Evolutionary conservation across 2,888 invertebrate genomes (phyloP).

Genomic region (Rhogogaster chlorosoma): DNA sequence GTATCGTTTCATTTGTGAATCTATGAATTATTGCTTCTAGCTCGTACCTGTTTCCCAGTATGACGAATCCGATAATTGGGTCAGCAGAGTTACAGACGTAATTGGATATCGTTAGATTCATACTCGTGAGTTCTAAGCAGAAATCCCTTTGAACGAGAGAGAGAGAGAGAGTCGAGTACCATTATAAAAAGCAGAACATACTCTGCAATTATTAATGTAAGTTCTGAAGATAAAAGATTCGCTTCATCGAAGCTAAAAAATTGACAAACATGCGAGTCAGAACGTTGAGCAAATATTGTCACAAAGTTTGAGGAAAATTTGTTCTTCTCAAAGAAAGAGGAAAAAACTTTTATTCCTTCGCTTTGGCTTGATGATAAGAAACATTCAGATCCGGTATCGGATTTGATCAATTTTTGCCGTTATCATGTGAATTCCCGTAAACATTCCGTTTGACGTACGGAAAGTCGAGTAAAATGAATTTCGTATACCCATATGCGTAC

Average conservation of each 20-base stretch:
- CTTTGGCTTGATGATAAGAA: not conserved
- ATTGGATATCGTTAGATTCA: constrained; percentile 4
- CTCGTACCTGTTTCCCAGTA: not conserved
- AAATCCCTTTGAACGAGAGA: not conserved
- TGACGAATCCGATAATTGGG: constrained; percentile 20
- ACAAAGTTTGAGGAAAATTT: not conserved
- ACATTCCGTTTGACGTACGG: not conserved
- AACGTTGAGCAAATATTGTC: not conserved
- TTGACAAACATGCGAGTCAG: not conserved
- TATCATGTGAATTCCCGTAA: not conserved
- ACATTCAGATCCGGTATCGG: not conserved
- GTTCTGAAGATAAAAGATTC: not conserved
- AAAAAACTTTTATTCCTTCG: not conserved
- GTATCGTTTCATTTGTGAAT: not conserved
- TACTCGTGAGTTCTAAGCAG: not conserved
- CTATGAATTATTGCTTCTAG: constrained; percentile 10
- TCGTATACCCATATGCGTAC: not conserved
- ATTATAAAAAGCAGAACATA: not conserved
- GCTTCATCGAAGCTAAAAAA: not conserved
- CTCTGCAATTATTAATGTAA: not conserved
- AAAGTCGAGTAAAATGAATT: constrained; percentile 14
- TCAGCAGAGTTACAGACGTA: constrained; percentile 1
- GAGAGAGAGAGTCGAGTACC: not conserved
- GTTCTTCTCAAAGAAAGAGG: not conserved
- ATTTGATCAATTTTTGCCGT: not conserved